Percentiles rank a stretch among this genome's conserved stretches.
Conservation (phyloP, 2,113 vertebrate species). For the Willisornis vidua region DNA sequence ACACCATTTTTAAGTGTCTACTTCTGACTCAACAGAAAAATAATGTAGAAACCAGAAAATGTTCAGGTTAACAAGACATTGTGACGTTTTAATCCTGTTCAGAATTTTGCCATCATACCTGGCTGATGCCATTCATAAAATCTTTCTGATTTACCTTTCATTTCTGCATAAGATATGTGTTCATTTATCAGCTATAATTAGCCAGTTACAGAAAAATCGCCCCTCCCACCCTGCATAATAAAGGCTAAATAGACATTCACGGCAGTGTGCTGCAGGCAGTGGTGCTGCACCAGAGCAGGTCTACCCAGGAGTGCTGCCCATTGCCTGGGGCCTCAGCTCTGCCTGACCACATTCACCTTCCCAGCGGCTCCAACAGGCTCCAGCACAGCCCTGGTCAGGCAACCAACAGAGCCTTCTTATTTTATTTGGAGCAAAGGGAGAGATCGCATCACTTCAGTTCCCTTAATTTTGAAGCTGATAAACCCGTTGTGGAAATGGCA, state of each 20-base stretch:
- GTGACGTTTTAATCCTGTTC: rapidly evolving
- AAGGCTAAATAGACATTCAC: neutral
- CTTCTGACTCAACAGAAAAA: neutral
- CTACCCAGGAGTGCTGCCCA: neutral
- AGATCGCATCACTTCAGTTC: neutral
- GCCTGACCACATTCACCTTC: neutral
- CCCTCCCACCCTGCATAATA: rapidly evolving
- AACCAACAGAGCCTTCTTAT: rapidly evolving
- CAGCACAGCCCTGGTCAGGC: neutral
- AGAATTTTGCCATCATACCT: neutral
- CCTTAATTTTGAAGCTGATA: neutral
- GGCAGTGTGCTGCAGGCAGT: neutral
- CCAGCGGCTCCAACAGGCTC: neutral
- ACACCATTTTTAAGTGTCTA: neutral
- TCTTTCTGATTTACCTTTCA: neutral
- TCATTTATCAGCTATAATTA: neutral
- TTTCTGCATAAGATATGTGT: neutral
- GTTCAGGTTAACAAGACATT: too few species aligned
- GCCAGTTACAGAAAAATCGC: neutral
- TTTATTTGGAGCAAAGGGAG: neutral
- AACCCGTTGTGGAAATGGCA: neutral
- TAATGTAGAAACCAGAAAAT: neutral
- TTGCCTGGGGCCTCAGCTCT: neutral
- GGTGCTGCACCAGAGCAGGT: neutral
- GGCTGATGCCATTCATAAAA: neutral